Evolutionary conservation across 2,888 invertebrate species (phyloP), one percentile per base, ranked within the genome.

Genomic region (Morinoia aosen): DNA sequence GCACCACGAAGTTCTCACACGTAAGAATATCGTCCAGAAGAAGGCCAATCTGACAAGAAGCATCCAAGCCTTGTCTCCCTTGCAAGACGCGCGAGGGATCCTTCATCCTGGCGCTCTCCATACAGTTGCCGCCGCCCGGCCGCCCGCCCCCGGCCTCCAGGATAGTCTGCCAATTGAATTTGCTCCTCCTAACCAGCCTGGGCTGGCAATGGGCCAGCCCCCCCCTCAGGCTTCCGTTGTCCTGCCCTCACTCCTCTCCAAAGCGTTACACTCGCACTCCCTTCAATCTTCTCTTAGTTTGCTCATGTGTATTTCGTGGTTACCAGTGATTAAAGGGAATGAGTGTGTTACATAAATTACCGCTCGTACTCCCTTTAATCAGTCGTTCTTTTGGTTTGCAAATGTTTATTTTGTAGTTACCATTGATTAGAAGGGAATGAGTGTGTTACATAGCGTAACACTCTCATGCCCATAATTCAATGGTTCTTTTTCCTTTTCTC

Each of bases 101-200:
- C 57, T 57, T 57, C 93, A 57, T 48, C 39, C 57, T 93, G 57
- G 48, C 57, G 56, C 93, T n/a, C 56, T 48, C 93, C 33, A 39
- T 93, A 12, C 57, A 76, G 76, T 33, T 90, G 58, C 93, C 93
- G 4, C 93, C 56, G 58, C 93, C 48, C 58, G 48, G n/a, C 57
- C 12, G 57, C 58, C 93, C n/a, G 19, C 56, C 93, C 93, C 57
- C 93, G 16, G 5, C 93, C 25, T 48, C 57, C 56, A 57, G 93
- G 58, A 93, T 93, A 93, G 57, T 93, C 93, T 93, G 93, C 93
- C 93, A 93, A 93, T 93, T 93, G 93, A 93, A 93, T 93, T 93
- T 93, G 93, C 93, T 93, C 57, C 93, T 93, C 93, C 93, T 93
- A 93, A 93, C 93, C 93, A 93, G 93, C 33, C 93, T 93, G 93